Percentiles rank a stretch among this genome's conserved stretches.
Evolutionary conservation across 2,888 invertebrate species (phyloP).

Genomic region (Drosophila prolongata): DNA sequence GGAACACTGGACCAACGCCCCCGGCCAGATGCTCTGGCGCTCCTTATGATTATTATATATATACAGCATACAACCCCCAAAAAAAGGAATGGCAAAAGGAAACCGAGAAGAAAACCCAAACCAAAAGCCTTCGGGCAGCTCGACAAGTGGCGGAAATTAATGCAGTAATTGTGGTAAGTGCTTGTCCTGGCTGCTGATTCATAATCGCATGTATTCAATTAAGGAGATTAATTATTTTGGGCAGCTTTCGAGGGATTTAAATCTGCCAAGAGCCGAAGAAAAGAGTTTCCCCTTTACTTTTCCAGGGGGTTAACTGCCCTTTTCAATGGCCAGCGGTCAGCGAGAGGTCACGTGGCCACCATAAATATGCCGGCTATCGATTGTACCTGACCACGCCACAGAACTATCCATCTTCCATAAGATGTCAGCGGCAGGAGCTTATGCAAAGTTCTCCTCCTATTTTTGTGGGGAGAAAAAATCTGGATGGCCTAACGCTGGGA

Average conservation of each 20-base stretch:
- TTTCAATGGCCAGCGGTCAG: constrained; percentile 49
- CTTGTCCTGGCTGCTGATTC: constrained; percentile 43
- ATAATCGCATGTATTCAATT: constrained; percentile 42
- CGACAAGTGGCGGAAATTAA: constrained; percentile 59
- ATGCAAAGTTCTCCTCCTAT: constrained; percentile 53
- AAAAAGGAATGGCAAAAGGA: constrained; percentile 1
- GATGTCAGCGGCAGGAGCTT: constrained; percentile 59
- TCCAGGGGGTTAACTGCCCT: not conserved
- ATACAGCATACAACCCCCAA: constrained; percentile 12
- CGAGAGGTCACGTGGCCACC: constrained; percentile 57
- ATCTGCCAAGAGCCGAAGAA: constrained; percentile 18
- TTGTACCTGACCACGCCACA: constrained; percentile 67
- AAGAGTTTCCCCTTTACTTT: constrained; percentile 10
- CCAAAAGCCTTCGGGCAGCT: constrained; percentile 27
- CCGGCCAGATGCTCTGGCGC: constrained; percentile 37
- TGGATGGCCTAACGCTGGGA: constrained; percentile 31
- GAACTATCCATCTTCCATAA: constrained; percentile 68
- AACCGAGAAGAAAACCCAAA: constrained; percentile 8
- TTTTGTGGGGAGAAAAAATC: constrained; percentile 42
- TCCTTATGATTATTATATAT: constrained; percentile 29
- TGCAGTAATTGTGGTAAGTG: constrained; percentile 71
- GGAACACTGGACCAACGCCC: constrained; percentile 56
- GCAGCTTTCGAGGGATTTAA: constrained; percentile 14
- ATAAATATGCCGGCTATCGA: constrained; percentile 67
- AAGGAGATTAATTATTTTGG: constrained; percentile 47